Percentiles rank a stretch among this genome's conserved stretches.
Conservation (phyloP, 2,113 vertebrate species). For the Charina bottae region DNA sequence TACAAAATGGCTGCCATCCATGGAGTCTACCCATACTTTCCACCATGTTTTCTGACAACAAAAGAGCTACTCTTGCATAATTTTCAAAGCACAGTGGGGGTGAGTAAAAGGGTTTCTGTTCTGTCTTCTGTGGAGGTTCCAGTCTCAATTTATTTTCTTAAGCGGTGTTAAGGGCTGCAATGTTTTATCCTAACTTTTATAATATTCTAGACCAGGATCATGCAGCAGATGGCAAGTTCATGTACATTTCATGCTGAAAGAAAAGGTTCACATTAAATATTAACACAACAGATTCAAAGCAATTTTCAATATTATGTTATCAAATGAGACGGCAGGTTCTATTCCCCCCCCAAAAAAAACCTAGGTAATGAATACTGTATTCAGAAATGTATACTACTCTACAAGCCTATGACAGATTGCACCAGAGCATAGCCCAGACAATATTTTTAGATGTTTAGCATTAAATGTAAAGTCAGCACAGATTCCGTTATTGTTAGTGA, state of each 20-base stretch:
- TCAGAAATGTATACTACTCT: not conserved
- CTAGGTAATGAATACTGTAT: not conserved
- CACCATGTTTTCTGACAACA: not conserved
- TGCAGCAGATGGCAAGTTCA: not conserved
- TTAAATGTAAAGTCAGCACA: not conserved
- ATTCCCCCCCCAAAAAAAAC: not conserved
- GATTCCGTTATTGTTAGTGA: not conserved
- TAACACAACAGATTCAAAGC: constrained; percentile 1
- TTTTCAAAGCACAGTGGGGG: not conserved
- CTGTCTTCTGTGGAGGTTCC: not conserved
- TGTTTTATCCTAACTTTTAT: not conserved
- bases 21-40: not conserved
- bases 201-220: not conserved
- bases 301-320: not conserved
- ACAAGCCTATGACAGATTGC: not conserved
- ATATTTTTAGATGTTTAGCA: not conserved
- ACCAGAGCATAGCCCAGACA: not conserved
- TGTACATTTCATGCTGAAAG: not conserved
- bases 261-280: constrained; percentile 19
- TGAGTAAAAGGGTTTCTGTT: not conserved
- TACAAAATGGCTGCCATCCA: constrained; percentile 25
- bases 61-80: not conserved
- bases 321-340: constrained; percentile 10
- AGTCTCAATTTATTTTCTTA: not conserved
- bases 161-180: fast-evolving